Conservation (phyloP, 2,797 vertebrate genomes). For the Poliocrania exsul region DNA sequence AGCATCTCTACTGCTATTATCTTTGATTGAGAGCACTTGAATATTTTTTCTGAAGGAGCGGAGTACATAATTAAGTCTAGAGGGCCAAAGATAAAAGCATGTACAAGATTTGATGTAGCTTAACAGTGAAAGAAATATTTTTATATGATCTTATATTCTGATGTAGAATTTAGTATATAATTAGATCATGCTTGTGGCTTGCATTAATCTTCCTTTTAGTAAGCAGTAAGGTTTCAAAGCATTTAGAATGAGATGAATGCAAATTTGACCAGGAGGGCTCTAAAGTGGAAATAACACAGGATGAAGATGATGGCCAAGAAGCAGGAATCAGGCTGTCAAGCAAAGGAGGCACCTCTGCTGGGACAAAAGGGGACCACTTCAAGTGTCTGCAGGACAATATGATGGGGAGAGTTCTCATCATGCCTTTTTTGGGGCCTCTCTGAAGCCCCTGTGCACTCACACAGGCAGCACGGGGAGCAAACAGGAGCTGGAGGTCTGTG, state of each 20-base stretch:
- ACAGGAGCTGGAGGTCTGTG: neutral
- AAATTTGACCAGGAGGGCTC: neutral
- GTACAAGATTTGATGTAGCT: neutral
- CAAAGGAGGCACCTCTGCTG: neutral
- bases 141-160: neutral
- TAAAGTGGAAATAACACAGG: neutral
- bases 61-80: neutral
- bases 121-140: neutral
- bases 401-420: neutral
- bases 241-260: neutral
- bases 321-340: neutral
- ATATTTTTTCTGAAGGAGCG: neutral
- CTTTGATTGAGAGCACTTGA: neutral
- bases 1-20: neutral
- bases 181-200: neutral
- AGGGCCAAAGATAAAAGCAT: neutral
- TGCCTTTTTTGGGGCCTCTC: neutral
- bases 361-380: neutral
- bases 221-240: neutral
- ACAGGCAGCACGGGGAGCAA: neutral
- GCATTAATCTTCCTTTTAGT: neutral
- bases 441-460: neutral
- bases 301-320: neutral
- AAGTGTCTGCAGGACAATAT: fast-evolving
- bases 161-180: neutral